Base-by-base conservation (phyloP, 2,797 vertebrate genomes). In the Lagodon rhomboides region DNA sequence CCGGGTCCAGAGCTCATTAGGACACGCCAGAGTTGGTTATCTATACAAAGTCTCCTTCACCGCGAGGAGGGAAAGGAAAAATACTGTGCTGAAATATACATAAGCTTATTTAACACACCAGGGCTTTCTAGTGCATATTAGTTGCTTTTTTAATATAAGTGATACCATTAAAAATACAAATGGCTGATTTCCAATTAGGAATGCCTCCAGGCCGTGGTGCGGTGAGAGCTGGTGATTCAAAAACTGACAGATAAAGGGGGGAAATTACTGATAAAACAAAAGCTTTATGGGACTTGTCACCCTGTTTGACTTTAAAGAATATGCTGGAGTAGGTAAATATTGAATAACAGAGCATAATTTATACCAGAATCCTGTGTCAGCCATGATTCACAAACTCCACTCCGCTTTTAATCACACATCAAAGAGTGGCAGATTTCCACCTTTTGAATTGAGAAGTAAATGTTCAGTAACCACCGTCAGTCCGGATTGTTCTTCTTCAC, bases 1-100 rank as follows among this genome's bases (percentile, higher is more conserved):
- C 47, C 55, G 1, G 22, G 25, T 61, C 53, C 63, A 78, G 9
- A 54, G 38, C 46, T 79, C 62, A 69, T 74, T 62, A 66, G 56
- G 43, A 34, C 34, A 34, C 34, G 34, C 34, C 34, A 34, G 7
- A 9, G 23, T 49, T 11, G 16, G 41, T 69, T 47, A 25, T 59
- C 38, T 49, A 66, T 53, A 18, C 23, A 38, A 38, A 65, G 47
- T 47, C 3, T 11, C 62, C 38, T 25, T 49, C 15, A 34, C 25
- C 1, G 17, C 18, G 11, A 50, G 41, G 44, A 80, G 12, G 34
- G 23, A 23, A 22, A 59, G 25, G 20, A 53, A 58, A 43, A 15
- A 15, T 44, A 4, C 44, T 58, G 18, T 53, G 10, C 4, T 59
- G 1, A 3, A 11, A 43, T 6, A 25, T 25, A 6, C 11, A 56